phyloP scores from a whole-genome alignment of 2,888 invertebrate genomes.

The Zygothrica quintamaculata region DNA sequence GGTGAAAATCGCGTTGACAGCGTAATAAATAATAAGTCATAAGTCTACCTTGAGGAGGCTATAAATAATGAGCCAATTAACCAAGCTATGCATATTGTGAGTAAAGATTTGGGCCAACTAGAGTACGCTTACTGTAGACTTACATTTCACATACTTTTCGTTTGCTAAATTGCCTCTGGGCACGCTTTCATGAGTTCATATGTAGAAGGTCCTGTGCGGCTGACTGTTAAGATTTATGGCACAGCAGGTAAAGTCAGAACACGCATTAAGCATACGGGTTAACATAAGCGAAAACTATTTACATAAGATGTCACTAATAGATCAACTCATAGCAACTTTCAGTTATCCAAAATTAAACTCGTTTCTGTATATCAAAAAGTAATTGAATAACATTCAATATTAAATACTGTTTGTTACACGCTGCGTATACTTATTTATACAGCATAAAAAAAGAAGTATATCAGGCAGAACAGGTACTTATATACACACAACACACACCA shows the following conservation, averaged over 20 bases:
- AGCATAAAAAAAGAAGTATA: neutral
- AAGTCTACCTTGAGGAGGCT: no score
- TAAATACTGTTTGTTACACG: neutral
- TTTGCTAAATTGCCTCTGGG: slow-evolving; percentile 1
- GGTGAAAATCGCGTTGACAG: slow-evolving; percentile 15
- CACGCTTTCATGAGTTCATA: neutral
- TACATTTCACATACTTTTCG: neutral
- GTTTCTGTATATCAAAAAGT: neutral
- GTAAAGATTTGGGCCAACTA: neutral
- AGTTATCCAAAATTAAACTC: no score
- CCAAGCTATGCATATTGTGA: neutral
- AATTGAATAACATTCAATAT: no score
- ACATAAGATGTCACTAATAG: neutral
- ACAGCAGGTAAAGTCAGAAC: slow-evolving; percentile 4
- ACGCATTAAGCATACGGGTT: no score
- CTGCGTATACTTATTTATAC: neutral
- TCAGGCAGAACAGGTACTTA: neutral
- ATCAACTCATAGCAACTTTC: no score
- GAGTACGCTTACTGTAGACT: slow-evolving; percentile 1
- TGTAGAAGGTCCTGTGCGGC: slow-evolving; percentile 5
- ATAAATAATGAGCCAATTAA: slow-evolving; percentile 57
- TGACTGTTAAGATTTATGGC: slow-evolving; percentile 32
- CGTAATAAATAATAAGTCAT: slow-evolving; percentile 14
- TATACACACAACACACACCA: neutral
- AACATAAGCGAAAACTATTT: neutral